These are phyloP conservation scores for Epicauta chinensis DNA, from an alignment of 1,140 invertebrate genomes.

Conservation along the genomic window DNA sequence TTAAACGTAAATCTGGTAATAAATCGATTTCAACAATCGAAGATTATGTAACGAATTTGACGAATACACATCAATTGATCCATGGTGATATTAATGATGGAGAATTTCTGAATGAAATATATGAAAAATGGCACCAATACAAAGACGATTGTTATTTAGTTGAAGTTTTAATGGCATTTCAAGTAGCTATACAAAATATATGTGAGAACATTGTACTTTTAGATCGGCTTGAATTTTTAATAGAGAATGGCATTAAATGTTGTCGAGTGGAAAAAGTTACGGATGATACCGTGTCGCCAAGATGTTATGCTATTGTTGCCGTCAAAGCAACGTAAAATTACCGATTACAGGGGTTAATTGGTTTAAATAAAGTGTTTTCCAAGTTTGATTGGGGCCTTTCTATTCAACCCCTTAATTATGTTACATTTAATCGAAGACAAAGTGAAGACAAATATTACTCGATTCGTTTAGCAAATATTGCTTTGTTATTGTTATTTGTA, in stretches of 20 bases:
- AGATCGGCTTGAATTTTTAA: slow-evolving; percentile 58
- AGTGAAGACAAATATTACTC: no score
- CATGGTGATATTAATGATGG: slow-evolving; percentile 14
- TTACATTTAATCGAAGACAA: no score
- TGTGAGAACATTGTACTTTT: slow-evolving; percentile 63
- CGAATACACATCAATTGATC: slow-evolving; percentile 38
- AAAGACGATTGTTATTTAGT: slow-evolving; percentile 34
- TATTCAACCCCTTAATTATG: no score
- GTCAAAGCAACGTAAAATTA: no score
- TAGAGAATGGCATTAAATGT: slow-evolving; percentile 47
- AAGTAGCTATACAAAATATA: slow-evolving; percentile 47
- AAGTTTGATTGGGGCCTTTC: no score
- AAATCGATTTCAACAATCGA: slow-evolving; percentile 46
- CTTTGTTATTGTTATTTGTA: no score
- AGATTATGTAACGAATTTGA: slow-evolving; percentile 46
- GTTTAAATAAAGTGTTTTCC: no score
- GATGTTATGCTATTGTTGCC: slow-evolving; percentile 50
- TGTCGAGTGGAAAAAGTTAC: slow-evolving; percentile 51
- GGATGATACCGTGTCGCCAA: slow-evolving; percentile 51
- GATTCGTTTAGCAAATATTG: no score
- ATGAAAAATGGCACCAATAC: slow-evolving; percentile 32
- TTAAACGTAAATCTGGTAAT: slow-evolving; percentile 51
- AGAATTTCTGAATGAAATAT: slow-evolving; percentile 25
- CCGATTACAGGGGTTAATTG: no score
- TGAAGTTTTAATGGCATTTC: slow-evolving; percentile 37